Conservation (phyloP, 2,888 invertebrate genomes). For the Drosophila diplacantha region DNA sequence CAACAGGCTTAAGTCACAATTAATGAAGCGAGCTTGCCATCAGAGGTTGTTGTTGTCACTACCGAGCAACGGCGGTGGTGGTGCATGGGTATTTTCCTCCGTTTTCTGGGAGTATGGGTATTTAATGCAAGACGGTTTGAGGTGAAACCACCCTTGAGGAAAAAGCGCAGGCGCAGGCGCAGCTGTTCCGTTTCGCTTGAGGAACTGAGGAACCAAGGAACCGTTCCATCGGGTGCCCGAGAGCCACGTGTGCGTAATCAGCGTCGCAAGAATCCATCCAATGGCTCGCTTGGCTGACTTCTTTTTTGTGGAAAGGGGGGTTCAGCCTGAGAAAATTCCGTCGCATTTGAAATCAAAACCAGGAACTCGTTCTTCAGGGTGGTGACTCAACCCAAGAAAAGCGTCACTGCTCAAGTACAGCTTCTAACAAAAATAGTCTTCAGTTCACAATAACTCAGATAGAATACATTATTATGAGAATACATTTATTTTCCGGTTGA, state of each 20-base stretch:
- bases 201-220: conserved; percentile 43
- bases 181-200: conserved; percentile 58
- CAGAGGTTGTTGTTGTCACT: conserved; percentile 15
- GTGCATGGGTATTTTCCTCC: conserved; percentile 29
- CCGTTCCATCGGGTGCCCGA: conserved; percentile 49
- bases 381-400: not conserved
- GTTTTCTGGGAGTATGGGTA: conserved; percentile 4
- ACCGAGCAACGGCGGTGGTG: conserved; percentile 10
- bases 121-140: conserved; percentile 12
- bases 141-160: conserved; percentile 56
- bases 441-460: not conserved
- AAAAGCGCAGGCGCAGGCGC: conserved; percentile 61
- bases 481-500: conserved; percentile 6
- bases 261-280: conserved; percentile 39
- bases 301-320: not conserved
- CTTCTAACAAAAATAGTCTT: not conserved
- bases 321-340: conserved; percentile 36
- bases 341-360: conserved; percentile 49
- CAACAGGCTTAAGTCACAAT: conserved; percentile 40
- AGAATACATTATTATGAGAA: not conserved
- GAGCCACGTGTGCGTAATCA: conserved; percentile 54
- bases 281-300: conserved; percentile 14
- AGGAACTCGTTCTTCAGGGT: conserved; percentile 17
- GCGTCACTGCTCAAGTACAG: conserved; percentile 17
- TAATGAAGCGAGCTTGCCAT: conserved; percentile 40